phyloP scores from a whole-genome alignment of 2,113 vertebrate genomes.

The Dicerorhinus sumatrensis region DNA sequence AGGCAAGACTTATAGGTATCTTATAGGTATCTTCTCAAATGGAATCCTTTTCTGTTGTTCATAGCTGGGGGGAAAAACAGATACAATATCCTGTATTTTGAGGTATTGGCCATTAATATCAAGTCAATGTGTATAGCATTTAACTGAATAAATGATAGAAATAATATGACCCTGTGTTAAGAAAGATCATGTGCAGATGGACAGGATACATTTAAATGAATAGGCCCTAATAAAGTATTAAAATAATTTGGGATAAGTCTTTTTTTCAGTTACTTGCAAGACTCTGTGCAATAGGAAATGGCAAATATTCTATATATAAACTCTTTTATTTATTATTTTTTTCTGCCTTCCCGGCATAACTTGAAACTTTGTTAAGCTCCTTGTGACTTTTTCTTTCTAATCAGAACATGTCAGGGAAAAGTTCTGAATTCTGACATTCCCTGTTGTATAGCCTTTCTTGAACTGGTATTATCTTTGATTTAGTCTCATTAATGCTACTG shows the following conservation, averaged over 20 bases:
- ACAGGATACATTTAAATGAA: background rate
- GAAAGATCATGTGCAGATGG: background rate
- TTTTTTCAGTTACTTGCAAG: background rate
- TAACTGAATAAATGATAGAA: background rate
- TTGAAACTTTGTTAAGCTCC: background rate
- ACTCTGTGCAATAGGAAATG: background rate
- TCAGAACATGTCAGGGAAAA: background rate
- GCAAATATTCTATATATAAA: background rate
- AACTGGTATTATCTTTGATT: slow-evolving; percentile 55
- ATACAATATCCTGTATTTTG: background rate
- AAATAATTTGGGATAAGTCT: background rate
- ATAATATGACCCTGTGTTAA: background rate
- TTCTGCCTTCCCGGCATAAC: background rate
- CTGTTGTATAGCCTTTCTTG: slow-evolving; percentile 1
- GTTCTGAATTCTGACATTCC: background rate
- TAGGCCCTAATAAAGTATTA: background rate
- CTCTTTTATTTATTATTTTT: background rate
- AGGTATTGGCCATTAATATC: background rate
- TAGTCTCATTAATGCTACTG: slow-evolving; percentile 62
- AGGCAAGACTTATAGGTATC: too few species aligned
- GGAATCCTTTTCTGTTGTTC: background rate
- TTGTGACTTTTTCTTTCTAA: background rate
- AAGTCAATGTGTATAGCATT: background rate
- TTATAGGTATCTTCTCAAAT: background rate
- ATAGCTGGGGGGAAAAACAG: background rate